These are phyloP conservation scores for Autographa gamma DNA, from an alignment of 2,888 invertebrate species.

Conservation along the genomic window DNA sequence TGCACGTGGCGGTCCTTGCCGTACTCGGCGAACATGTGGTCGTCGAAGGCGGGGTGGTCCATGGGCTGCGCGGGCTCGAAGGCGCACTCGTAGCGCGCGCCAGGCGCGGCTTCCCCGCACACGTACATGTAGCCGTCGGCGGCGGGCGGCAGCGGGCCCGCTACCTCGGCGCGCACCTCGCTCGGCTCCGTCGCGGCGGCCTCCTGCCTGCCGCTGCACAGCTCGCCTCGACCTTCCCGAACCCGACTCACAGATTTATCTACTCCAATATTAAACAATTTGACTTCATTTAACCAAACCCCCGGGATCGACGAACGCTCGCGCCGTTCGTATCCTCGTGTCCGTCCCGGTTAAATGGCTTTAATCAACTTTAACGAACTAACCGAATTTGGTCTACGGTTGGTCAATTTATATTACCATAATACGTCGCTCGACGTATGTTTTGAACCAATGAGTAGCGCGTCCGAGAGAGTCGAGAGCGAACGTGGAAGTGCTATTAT, in stretches of 20 bases:
- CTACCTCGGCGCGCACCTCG: constrained; percentile 84
- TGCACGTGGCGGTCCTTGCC: constrained; percentile 87
- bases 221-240: constrained; percentile 64
- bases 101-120: constrained; percentile 78
- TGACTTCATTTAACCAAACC: constrained; percentile 83
- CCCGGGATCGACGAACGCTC: constrained; percentile 85
- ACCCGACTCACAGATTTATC: constrained; percentile 71
- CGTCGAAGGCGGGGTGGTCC: constrained; percentile 93
- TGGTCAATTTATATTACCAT: constrained; percentile 90
- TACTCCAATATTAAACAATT: constrained; percentile 85
- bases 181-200: constrained; percentile 84
- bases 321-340: constrained; percentile 86
- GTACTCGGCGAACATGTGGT: constrained; percentile 94
- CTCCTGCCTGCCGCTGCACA: constrained; percentile 64
- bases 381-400: constrained; percentile 88
- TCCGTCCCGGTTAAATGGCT: constrained; percentile 88
- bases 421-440: constrained; percentile 75
- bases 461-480: constrained; percentile 63
- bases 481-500: constrained; percentile 68
- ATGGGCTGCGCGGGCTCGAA: constrained; percentile 83
- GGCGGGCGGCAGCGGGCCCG: constrained; percentile 85
- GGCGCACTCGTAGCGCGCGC: constrained; percentile 82
- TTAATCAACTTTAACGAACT: constrained; percentile 90
- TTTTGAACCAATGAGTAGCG: constrained; percentile 78
- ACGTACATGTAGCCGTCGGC: constrained; percentile 86